Conservation (phyloP, 2,797 vertebrate species). For the Ibycter americanus region DNA sequence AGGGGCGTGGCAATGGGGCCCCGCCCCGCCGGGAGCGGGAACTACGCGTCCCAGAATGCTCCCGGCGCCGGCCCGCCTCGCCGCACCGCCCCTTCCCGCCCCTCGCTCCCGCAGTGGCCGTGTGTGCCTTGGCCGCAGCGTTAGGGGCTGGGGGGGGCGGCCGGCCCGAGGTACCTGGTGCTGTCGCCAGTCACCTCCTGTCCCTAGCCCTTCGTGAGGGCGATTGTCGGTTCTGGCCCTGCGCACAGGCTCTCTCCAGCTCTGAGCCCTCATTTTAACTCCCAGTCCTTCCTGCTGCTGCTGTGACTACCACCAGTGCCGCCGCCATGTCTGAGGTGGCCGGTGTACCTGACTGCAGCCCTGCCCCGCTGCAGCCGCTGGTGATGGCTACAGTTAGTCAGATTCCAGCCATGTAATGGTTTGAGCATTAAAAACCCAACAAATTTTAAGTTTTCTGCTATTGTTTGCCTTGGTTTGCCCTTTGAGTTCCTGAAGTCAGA, state of each 20-base stretch:
- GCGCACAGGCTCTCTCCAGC: accelerated
- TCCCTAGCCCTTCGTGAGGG: accelerated
- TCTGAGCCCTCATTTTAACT: background rate
- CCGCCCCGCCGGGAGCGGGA: accelerated
- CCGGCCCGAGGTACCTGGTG: accelerated
- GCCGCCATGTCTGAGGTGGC: accelerated
- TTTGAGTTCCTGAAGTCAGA: background rate
- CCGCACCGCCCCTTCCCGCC: accelerated
- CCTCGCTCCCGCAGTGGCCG: accelerated
- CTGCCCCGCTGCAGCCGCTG: background rate
- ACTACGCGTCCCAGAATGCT: constrained; percentile 19
- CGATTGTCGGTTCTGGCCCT: accelerated
- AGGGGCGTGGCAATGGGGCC: no score
- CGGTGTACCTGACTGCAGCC: background rate
- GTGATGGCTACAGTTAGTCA: accelerated
- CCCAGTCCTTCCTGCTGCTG: accelerated
- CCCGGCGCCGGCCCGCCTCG: accelerated
- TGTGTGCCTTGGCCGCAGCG: no score
- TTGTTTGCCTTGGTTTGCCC: background rate
- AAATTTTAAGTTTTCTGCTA: background rate
- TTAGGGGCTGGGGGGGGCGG: no score
- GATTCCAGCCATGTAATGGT: background rate
- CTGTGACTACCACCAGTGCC: accelerated
- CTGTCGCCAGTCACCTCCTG: accelerated
- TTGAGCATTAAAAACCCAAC: background rate